Evolutionary conservation across 2,797 vertebrate genomes (phyloP).

Genomic region (Semotilus atromaculatus): DNA sequence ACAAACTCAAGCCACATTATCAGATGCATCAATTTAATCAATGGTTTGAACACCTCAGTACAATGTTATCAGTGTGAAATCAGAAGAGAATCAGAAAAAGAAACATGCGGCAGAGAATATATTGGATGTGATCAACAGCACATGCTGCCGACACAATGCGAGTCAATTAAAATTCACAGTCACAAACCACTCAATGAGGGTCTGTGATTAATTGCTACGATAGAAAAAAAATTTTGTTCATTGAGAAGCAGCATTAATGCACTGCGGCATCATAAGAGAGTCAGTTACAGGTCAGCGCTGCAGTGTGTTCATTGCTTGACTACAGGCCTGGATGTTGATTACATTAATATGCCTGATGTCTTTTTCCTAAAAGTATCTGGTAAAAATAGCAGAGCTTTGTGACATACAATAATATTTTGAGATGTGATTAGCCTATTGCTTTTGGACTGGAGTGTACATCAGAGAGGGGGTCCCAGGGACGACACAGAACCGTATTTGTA

Average conservation of each 20-base stretch:
- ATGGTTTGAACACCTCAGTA: conserved; percentile 37
- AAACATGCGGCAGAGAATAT: conserved; percentile 21
- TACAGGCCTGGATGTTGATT: neutral
- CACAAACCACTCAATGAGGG: conserved; percentile 35
- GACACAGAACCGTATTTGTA: conserved; percentile 72
- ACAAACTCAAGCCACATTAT: neutral
- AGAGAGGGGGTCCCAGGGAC: conserved; percentile 64
- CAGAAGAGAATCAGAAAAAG: conserved; percentile 25
- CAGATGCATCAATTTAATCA: conserved; percentile 1
- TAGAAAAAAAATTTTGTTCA: conserved; percentile 33
- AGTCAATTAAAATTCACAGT: conserved; percentile 56
- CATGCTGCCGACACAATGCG: conserved; percentile 49
- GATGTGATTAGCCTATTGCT: conserved; percentile 33
- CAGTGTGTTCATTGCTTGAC: neutral
- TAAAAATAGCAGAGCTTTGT: conserved; percentile 47
- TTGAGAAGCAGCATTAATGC: conserved; percentile 39
- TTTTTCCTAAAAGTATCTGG: neutral
- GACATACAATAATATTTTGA: conserved; percentile 38
- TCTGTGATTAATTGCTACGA: conserved; percentile 53
- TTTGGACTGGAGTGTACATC: conserved; percentile 25
- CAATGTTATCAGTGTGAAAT: conserved; percentile 39
- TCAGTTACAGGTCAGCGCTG: conserved; percentile 20
- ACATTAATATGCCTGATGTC: neutral
- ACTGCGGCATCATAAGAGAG: conserved; percentile 22
- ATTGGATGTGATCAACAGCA: conserved; percentile 41